These are phyloP conservation scores for Pristionchus maxplancki DNA, from an alignment of 2,888 invertebrate species.

Conservation along the genomic window DNA sequence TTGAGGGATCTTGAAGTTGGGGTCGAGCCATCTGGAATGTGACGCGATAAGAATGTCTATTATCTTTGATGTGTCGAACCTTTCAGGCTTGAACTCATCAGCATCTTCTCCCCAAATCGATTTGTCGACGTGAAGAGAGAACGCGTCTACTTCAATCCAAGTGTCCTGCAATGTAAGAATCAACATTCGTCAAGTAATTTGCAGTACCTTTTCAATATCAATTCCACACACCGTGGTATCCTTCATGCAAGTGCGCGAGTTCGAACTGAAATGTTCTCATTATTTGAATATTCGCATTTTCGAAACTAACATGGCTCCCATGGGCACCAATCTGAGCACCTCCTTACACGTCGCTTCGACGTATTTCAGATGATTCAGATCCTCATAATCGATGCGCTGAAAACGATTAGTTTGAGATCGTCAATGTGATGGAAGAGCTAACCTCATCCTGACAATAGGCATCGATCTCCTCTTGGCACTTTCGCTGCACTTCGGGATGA, in stretches of 20 bases:
- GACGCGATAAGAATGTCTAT: too few relatives aligned
- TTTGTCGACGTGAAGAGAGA: slow-evolving; percentile 66
- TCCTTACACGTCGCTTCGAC: slow-evolving; percentile 39
- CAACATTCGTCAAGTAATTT: not conserved
- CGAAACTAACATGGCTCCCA: slow-evolving; percentile 21
- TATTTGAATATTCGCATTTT: not conserved
- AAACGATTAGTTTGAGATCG: not conserved
- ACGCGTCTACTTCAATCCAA: slow-evolving; percentile 66
- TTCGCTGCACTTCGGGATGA: slow-evolving; percentile 26
- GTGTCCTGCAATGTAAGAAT: slow-evolving; percentile 64
- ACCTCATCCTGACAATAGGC: not conserved
- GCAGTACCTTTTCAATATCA: slow-evolving; percentile 9
- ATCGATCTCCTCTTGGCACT: slow-evolving; percentile 46
- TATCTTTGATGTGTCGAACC: too few relatives aligned
- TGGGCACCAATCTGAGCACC: not conserved
- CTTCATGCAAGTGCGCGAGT: slow-evolving; percentile 46
- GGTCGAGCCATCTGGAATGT: slow-evolving; percentile 49
- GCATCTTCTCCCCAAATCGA: slow-evolving; percentile 73
- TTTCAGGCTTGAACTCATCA: slow-evolving; percentile 71
- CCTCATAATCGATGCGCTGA: slow-evolving; percentile 26
- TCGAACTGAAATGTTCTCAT: not conserved
- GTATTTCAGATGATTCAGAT: slow-evolving; percentile 7
- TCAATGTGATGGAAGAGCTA: too few relatives aligned
- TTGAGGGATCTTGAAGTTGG: not conserved
- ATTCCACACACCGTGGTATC: slow-evolving; percentile 35